A percentile compares a stretch with the other conserved stretches of the same genome.
These are phyloP conservation scores for Agrotis puta DNA, from an alignment of 2,888 invertebrate species.

Conservation along the genomic window DNA sequence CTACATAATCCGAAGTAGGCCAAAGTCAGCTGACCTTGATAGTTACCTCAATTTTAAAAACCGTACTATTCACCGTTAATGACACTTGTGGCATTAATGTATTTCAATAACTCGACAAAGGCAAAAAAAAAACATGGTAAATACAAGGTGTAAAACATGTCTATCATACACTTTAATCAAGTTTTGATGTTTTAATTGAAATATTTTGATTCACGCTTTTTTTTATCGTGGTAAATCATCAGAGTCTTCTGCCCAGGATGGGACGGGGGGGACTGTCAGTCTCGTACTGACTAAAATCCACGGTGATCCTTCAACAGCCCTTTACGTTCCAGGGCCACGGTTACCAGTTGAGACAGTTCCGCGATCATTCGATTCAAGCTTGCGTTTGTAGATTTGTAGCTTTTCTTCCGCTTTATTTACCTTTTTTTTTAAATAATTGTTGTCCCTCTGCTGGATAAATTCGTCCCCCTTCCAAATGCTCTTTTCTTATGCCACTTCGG, in stretches of 20 bases:
- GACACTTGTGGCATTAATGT: conserved; percentile 22
- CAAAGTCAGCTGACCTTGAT: conserved; percentile 55
- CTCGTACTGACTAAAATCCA: no score
- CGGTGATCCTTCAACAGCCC: no score
- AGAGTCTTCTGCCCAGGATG: no score
- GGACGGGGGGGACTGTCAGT: no score
- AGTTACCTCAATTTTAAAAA: conserved; percentile 36
- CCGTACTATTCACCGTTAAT: conserved; percentile 55
- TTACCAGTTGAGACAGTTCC: no score
- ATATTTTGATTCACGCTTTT: no score
- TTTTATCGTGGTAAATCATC: no score
- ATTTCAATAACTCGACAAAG: conserved; percentile 12
- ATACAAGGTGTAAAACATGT: conserved; percentile 20
- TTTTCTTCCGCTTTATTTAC: conserved; percentile 3
- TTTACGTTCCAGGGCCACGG: no score
- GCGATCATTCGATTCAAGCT: background rate
- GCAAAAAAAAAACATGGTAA: no score
- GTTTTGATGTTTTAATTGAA: background rate
- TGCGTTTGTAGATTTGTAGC: no score
- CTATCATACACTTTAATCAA: background rate
- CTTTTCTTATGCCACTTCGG: background rate
- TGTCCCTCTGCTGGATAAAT: background rate
- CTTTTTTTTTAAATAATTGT: background rate
- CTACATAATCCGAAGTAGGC: conserved; percentile 36
- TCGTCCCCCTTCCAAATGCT: background rate